Evolutionary conservation across 2,113 vertebrate species (phyloP).

Genomic region (Dolichallabes microphthalmus): DNA sequence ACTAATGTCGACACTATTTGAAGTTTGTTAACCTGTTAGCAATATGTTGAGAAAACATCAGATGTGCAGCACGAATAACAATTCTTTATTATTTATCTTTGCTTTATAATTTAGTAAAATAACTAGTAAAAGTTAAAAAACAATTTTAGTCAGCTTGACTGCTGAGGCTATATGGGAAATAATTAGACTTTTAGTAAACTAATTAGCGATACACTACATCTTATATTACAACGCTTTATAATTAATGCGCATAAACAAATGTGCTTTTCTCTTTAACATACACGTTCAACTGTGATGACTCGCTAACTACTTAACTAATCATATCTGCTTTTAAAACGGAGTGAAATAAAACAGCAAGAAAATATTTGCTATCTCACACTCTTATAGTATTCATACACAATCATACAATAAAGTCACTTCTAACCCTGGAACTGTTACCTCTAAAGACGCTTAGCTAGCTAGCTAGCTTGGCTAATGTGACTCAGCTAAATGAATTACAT

Average conservation of each 20-base stretch:
- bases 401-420: background rate
- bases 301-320: background rate
- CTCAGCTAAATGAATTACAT: conserved; percentile 77
- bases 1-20: background rate
- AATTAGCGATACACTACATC: background rate
- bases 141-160: background rate
- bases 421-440: too few relatives aligned
- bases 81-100: background rate
- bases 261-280: background rate
- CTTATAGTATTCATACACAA: background rate
- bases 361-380: background rate
- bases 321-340: background rate
- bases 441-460: background rate
- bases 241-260: background rate
- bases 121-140: background rate
- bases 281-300: background rate
- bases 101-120: background rate
- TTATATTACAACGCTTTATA: background rate
- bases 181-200: background rate
- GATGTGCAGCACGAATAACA: background rate
- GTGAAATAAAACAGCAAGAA: background rate
- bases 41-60: background rate
- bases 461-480: conserved; percentile 66
- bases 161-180: background rate
- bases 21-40: background rate